Evolutionary conservation across 2,888 invertebrate genomes (phyloP).

Genomic region (Onthophagus sagittarius): DNA sequence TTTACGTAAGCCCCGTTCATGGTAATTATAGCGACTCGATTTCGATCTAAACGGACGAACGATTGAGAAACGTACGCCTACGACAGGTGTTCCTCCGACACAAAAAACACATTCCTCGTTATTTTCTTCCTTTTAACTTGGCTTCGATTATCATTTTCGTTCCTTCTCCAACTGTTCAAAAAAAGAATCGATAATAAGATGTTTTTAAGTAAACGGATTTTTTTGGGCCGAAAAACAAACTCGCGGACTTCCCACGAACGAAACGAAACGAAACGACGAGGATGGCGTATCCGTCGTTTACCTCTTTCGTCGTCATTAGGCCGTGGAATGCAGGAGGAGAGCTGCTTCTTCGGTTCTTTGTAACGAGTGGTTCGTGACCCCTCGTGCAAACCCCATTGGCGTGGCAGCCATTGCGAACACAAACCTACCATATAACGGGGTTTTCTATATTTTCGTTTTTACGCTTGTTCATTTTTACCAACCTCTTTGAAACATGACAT

Average conservation of each 20-base stretch:
- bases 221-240: neutral
- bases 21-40: neutral
- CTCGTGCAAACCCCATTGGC: neutral
- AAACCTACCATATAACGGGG: too few species aligned
- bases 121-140: too few species aligned
- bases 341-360: neutral
- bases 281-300: neutral
- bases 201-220: neutral
- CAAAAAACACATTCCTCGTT: too few species aligned
- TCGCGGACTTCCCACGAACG: neutral
- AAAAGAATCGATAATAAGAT: neutral
- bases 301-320: neutral
- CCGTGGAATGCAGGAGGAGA: neutral
- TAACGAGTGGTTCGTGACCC: neutral
- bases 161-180: neutral
- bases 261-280: neutral
- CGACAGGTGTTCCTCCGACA: neutral
- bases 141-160: too few species aligned
- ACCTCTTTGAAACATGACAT: too few species aligned
- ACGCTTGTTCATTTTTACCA: too few species aligned
- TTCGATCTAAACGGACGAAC: neutral
- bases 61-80: neutral
- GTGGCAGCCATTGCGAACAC: neutral
- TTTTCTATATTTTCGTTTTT: neutral
- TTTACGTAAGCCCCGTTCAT: neutral